Evolutionary conservation across 2,888 invertebrate species (phyloP).

Genomic region (Troglohyphantes excavatus): DNA sequence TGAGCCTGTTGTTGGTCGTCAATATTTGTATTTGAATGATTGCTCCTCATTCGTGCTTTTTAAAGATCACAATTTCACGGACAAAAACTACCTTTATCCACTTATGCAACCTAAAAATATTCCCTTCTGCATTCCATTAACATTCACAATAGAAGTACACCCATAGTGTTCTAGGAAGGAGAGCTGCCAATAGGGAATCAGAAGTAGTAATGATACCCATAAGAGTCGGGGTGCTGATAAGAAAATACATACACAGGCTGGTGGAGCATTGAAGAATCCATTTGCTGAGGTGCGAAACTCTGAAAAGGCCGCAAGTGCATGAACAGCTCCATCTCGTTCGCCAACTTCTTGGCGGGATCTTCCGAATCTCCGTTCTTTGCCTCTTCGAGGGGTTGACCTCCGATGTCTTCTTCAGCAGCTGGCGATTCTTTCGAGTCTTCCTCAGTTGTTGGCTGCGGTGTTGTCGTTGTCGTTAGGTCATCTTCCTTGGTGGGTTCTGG

Average conservation of each 20-base stretch:
- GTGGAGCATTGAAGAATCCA: conserved; percentile 64
- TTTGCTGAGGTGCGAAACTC: conserved; percentile 44
- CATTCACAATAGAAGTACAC: conserved; percentile 58
- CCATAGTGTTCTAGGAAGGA: conserved; percentile 55
- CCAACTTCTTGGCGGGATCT: background rate
- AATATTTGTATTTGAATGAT: too few species aligned
- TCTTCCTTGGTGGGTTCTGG: conserved; percentile 69
- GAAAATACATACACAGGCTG: conserved; percentile 76
- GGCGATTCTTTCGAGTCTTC: background rate
- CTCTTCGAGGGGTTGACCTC: background rate
- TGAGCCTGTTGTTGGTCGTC: too few species aligned
- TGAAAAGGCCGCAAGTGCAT: conserved; percentile 57
- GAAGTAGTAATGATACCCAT: conserved; percentile 75
- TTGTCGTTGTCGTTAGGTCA: background rate
- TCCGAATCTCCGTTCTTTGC: background rate
- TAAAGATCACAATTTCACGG: background rate
- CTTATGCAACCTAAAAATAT: background rate
- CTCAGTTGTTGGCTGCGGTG: conserved; percentile 6
- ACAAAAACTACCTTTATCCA: background rate
- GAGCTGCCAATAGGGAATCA: conserved; percentile 12
- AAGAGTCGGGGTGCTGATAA: conserved; percentile 75
- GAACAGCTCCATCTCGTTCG: conserved; percentile 38
- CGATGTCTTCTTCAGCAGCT: background rate
- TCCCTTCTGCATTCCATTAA: background rate
- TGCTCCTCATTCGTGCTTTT: background rate